Base-by-base conservation (phyloP, 2,888 invertebrate species). In the Sesia apiformis region DNA sequence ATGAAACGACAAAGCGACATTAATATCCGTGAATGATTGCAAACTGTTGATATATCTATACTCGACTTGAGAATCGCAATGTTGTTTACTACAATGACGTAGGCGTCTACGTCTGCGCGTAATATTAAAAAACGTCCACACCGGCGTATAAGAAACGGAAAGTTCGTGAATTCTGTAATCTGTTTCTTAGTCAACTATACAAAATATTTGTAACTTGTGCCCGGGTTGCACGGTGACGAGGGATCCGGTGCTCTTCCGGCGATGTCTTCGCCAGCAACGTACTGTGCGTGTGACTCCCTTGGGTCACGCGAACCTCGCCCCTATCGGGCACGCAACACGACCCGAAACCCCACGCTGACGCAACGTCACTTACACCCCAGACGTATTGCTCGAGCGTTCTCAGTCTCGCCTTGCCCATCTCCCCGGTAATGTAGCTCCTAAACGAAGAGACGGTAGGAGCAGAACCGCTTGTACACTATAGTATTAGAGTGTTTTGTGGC, bases 261-360 rank as follows among this genome's bases (percentile, higher is more conserved):
- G 83, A 78, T 82, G 85, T 88, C 86, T 87, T 87, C 85, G 73
- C 79, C 84, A 83, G 76, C 84, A 81, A 66, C 72, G 69, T 68
- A 67, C 68, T 64, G 70, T 78, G 83, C 83, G 81, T 81, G 81
- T 72, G 66, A 67, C 62, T 62, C 58, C 54, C 49, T 40, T 38
- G 50, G 7, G 52, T 56, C 74, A 77, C 58, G 70, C 76, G 56
- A 82, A 66, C 68, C 64, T 81, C 77, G 69, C 66, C 76, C 66
- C 71, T 84, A 78, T 55, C 5, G 0, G 3, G 23, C 56, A 61
- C 49, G 51, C 38, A 58, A 67, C 70, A 87, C 67, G 75, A 69
- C 66, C 63, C 63, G 71, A 70, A 78, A 73, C 78, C 58, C 75
- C 74, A 61, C 69, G 76, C 61, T 67, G 61, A 61, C 64, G 60